phyloP scores from a whole-genome alignment of 23 tunicate species.

The Styela clava region DNA sequence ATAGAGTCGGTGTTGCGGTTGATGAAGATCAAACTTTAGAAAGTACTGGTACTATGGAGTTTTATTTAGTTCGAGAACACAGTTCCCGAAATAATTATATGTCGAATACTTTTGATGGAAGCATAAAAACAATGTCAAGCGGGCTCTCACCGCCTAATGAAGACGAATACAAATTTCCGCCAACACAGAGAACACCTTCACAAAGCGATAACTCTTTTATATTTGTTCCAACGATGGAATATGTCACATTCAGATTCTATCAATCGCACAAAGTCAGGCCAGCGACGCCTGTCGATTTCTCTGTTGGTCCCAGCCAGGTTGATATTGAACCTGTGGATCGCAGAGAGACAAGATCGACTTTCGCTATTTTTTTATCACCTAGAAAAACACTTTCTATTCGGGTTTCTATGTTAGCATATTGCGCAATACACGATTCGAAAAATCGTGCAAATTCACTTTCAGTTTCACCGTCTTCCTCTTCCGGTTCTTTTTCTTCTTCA shows the following conservation, averaged over 20 bases:
- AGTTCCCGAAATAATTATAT: conserved; percentile 43
- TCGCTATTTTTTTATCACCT: conserved; percentile 2
- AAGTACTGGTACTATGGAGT: conserved; percentile 87
- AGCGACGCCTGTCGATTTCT: neutral
- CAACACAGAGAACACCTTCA: neutral
- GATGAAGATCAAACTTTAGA: conserved; percentile 76
- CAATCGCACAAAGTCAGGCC: conserved; percentile 21
- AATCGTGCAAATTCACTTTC: conserved; percentile 17
- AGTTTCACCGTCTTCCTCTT: conserved; percentile 22
- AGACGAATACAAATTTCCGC: conserved; percentile 22
- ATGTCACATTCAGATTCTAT: conserved; percentile 16
- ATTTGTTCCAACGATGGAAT: conserved; percentile 24
- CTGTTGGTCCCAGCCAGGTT: conserved; percentile 10
- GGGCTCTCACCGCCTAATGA: neutral
- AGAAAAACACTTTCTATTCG: conserved; percentile 15
- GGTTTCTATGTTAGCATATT: conserved; percentile 20
- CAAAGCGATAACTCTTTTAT: conserved; percentile 11
- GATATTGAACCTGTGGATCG: conserved; percentile 13
- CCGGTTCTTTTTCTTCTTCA: conserved; percentile 19
- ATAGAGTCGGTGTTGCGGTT: conserved; percentile 58
- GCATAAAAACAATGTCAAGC: neutral
- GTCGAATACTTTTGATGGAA: conserved; percentile 4
- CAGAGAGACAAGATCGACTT: neutral
- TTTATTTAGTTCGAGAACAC: conserved; percentile 82
- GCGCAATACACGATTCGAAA: conserved; percentile 18